These are phyloP conservation scores for Pollenia amentaria DNA, from an alignment of 2,888 invertebrate species.

Conservation along the genomic window DNA sequence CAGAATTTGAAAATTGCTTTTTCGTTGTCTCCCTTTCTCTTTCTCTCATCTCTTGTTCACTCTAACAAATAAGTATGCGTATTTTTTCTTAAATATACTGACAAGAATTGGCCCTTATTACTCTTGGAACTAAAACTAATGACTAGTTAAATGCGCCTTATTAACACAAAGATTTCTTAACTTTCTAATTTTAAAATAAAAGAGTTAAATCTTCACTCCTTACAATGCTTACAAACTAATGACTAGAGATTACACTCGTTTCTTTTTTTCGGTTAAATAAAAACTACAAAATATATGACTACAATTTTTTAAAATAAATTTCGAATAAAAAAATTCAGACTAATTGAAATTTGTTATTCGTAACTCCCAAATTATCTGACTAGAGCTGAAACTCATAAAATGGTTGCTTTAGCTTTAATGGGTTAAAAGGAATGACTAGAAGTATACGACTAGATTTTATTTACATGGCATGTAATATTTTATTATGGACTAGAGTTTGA, in stretches of 20 bases:
- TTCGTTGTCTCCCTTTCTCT: too few relatives aligned
- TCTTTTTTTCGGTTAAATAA: slow-evolving; percentile 21
- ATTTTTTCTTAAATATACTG: too few relatives aligned
- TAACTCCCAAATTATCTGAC: background rate
- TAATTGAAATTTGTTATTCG: background rate
- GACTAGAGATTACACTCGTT: slow-evolving; percentile 54
- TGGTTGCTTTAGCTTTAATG: slow-evolving; percentile 9
- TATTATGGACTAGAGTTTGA: too few relatives aligned
- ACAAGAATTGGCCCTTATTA: background rate
- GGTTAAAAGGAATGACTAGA: slow-evolving; percentile 45
- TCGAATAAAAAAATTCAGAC: background rate
- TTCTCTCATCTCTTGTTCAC: too few relatives aligned
- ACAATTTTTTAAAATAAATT: background rate
- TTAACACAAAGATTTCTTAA: background rate
- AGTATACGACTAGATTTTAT: slow-evolving; percentile 17
- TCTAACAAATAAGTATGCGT: too few relatives aligned
- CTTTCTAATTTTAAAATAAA: background rate
- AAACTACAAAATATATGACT: slow-evolving; percentile 17
- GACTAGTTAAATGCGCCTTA: slow-evolving; percentile 16
- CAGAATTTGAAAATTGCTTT: too few relatives aligned
- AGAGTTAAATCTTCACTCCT: background rate
- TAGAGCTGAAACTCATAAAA: background rate
- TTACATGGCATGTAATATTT: background rate
- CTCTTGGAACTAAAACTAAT: slow-evolving; percentile 9
- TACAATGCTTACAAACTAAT: slow-evolving; percentile 5